Evolutionary conservation across 2,113 vertebrate genomes (phyloP).

Genomic region (Balaenoptera acutorostrata): DNA sequence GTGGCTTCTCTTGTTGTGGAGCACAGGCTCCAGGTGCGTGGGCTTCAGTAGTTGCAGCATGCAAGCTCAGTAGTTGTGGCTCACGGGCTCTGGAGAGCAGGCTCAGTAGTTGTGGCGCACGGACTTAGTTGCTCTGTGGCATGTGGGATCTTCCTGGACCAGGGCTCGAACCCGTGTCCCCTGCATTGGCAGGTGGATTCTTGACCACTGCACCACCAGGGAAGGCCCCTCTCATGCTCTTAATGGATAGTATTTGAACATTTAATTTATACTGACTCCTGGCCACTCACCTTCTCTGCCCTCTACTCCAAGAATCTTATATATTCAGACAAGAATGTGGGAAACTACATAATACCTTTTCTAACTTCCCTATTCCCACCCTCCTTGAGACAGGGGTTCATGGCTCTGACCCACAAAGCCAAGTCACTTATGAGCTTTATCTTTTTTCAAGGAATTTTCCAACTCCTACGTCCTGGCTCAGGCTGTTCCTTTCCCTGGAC

Average conservation of each 20-base stretch:
- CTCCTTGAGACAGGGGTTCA: background rate
- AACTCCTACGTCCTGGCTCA: background rate
- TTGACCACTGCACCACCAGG: too few species aligned
- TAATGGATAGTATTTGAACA: background rate
- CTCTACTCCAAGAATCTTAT: background rate
- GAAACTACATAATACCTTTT: background rate
- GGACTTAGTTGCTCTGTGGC: too few species aligned
- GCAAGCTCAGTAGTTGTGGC: too few species aligned
- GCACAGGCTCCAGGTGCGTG: rapidly evolving
- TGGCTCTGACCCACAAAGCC: background rate
- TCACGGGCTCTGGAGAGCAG: too few species aligned
- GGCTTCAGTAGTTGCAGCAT: too few species aligned
- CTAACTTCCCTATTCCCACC: background rate
- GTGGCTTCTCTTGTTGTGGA: too few species aligned
- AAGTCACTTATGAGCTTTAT: background rate
- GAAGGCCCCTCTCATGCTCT: background rate
- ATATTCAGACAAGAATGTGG: background rate
- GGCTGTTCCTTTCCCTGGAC: background rate
- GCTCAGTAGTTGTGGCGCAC: too few species aligned
- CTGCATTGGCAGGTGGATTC: too few species aligned
- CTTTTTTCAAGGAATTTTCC: background rate
- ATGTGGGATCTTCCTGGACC: too few species aligned
- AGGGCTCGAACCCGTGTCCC: too few species aligned
- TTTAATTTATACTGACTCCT: background rate
- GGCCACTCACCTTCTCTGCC: background rate